These are phyloP conservation scores for Pteronotus mesoamericanus DNA, from an alignment of 2,797 vertebrate species.

Conservation along the genomic window DNA sequence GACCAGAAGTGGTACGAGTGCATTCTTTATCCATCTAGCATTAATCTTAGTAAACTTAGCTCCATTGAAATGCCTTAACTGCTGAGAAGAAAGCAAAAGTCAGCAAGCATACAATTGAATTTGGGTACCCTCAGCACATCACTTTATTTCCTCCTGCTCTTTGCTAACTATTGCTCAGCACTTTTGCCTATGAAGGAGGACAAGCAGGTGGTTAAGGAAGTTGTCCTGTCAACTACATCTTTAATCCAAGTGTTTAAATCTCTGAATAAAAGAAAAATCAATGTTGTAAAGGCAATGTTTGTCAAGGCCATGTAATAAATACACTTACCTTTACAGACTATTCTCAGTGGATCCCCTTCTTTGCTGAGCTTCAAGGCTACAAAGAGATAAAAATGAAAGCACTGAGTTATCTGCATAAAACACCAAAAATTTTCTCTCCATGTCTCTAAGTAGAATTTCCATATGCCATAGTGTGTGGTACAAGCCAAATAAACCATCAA, in stretches of 20 bases:
- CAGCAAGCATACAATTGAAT: constrained; percentile 76
- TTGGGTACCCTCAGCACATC: constrained; percentile 77
- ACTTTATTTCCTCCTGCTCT: constrained; percentile 69
- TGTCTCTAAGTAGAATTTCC: constrained; percentile 54
- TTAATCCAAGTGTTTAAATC: constrained; percentile 80
- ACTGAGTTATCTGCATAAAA: constrained; percentile 49
- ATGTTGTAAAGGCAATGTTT: constrained; percentile 83
- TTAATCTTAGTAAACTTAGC: constrained; percentile 80
- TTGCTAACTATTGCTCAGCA: constrained; percentile 74
- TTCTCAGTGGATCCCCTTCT: constrained; percentile 73
- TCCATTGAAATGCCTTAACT: constrained; percentile 74
- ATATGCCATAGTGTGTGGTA: background rate
- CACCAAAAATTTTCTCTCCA: background rate
- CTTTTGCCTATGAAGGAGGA: constrained; percentile 68
- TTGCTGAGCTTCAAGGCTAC: constrained; percentile 60
- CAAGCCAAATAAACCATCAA: background rate
- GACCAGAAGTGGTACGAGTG: constrained; percentile 61
- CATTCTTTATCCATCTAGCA: constrained; percentile 76
- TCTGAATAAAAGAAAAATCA: constrained; percentile 76
- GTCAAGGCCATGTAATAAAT: constrained; percentile 81
- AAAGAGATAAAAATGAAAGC: constrained; percentile 61
- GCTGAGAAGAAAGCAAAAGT: constrained; percentile 76
- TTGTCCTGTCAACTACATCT: constrained; percentile 81
- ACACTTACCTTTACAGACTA: constrained; percentile 81
- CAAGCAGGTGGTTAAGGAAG: constrained; percentile 78